Base-by-base conservation (phyloP, 2,888 invertebrate species). In the Diaprepes abbreviatus region DNA sequence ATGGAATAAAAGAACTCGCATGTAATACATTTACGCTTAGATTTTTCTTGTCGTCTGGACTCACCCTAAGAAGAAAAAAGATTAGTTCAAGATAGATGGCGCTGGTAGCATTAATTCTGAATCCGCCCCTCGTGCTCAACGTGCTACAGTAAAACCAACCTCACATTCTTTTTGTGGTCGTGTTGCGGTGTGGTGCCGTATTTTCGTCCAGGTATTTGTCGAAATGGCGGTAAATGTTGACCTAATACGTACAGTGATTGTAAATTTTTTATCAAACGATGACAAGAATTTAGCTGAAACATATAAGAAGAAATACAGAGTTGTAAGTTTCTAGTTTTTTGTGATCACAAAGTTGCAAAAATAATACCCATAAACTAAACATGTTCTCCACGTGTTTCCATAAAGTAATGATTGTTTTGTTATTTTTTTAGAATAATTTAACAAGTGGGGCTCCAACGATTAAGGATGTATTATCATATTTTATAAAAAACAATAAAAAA, bases 221-320 rank as follows among this genome's bases (percentile, higher is more conserved):
- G 67, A 50, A 33, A 70, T 70, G 70, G 70, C 70, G 62, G 66
- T 52, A 43, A 63, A 84, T 45, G 85, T 86, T 63, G 77, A 81
- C 71, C 77, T 67, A 17, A 52, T 86, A 57, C 84, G 84, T 76
- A 88, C 92, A 6, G 80, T 93, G 63, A 86, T 93, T 65, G 87
- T 89, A 73, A 89, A 92, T 73, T 90, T 87, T 85, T 83, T 93
- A 66, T 80, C 85, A 68, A 88, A 86, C 73, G 86, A 88, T 74
- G 90, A 92, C 79, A 89, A 89, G 80, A 85, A 87, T 3, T 79
- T 93, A 28, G 93, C 93, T 0, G 87, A 89, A 78, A 86, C 90
- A 55, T 92, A 91, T 80, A 87, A 90, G 78, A 88, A 89, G 78
- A 92, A 91, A 84, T 88, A 89, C 1, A 92, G 93, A 82, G 89